Evolutionary conservation across 2,888 invertebrate genomes (phyloP).

Genomic region (Prenolepis imparis): DNA sequence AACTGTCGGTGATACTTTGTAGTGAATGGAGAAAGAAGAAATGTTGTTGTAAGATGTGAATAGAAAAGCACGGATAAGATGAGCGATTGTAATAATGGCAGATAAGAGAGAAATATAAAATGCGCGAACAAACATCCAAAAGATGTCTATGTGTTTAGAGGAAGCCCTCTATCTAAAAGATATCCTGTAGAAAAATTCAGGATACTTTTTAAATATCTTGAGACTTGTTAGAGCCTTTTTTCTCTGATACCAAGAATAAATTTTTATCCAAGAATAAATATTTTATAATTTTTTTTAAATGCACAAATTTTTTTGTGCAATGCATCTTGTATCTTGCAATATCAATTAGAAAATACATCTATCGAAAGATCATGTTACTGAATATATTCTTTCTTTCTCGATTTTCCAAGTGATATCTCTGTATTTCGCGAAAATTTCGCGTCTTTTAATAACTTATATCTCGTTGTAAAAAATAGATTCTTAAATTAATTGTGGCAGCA

Average conservation of each 20-base stretch:
- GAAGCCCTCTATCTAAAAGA: background rate
- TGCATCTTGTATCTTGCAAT: background rate
- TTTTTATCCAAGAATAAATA: background rate
- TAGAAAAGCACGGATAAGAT: background rate
- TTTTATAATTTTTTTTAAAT: background rate
- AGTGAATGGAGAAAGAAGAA: background rate
- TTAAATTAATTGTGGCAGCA: background rate
- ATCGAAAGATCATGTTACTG: background rate
- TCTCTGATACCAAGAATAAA: background rate
- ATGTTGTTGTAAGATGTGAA: conserved; percentile 23
- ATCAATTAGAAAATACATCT: background rate
- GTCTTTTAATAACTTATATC: background rate
- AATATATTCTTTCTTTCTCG: background rate
- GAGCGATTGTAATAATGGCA: conserved; percentile 1
- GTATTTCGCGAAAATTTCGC: background rate
- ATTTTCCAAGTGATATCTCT: background rate
- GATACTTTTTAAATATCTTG: background rate
- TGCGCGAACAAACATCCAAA: too few species aligned
- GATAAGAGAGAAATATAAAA: background rate
- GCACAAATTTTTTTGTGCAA: background rate
- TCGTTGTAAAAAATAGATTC: background rate
- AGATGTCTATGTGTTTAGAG: background rate
- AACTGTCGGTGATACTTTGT: conserved; percentile 27
- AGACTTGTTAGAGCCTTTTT: background rate
- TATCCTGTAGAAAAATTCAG: background rate